phyloP scores from a whole-genome alignment of 2,113 vertebrate genomes.

The Ascaphus truei region DNA sequence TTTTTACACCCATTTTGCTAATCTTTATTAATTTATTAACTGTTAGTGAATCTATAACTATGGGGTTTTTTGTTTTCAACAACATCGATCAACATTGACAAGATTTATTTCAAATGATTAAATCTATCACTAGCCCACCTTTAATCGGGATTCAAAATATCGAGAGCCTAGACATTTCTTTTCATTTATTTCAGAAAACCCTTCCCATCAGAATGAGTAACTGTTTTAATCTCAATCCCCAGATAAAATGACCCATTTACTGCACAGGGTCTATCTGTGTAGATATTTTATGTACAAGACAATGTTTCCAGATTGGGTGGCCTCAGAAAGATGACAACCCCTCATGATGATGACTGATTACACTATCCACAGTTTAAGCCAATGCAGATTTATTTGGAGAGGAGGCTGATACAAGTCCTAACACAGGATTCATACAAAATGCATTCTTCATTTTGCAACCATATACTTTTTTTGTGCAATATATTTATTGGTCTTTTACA shows the following conservation, averaged over 20 bases:
- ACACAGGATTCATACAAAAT: too few relatives aligned
- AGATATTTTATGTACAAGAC: not conserved
- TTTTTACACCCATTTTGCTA: too few relatives aligned
- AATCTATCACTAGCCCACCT: not conserved
- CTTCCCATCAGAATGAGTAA: not conserved
- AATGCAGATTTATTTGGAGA: not conserved
- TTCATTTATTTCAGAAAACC: not conserved
- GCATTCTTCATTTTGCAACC: too few relatives aligned
- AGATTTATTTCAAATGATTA: too few relatives aligned
- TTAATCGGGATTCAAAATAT: not conserved
- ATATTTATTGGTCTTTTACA: too few relatives aligned
- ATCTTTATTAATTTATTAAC: too few relatives aligned
- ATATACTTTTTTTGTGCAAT: too few relatives aligned
- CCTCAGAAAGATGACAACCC: slow-evolving; percentile 38
- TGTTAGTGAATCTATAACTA: too few relatives aligned
- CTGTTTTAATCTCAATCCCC: not conserved
- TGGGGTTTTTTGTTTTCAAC: too few relatives aligned
- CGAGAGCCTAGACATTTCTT: not conserved
- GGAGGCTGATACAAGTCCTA: too few relatives aligned
- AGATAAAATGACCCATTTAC: not conserved
- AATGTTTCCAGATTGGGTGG: slow-evolving; percentile 32
- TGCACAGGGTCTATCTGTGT: not conserved
- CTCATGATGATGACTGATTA: slow-evolving; percentile 23
- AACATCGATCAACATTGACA: too few relatives aligned
- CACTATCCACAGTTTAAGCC: slow-evolving; percentile 9